A percentile compares a stretch with the other conserved stretches of the same genome.
These are phyloP conservation scores for Periparus ater DNA, from an alignment of 2,797 vertebrate genomes.

Conservation along the genomic window DNA sequence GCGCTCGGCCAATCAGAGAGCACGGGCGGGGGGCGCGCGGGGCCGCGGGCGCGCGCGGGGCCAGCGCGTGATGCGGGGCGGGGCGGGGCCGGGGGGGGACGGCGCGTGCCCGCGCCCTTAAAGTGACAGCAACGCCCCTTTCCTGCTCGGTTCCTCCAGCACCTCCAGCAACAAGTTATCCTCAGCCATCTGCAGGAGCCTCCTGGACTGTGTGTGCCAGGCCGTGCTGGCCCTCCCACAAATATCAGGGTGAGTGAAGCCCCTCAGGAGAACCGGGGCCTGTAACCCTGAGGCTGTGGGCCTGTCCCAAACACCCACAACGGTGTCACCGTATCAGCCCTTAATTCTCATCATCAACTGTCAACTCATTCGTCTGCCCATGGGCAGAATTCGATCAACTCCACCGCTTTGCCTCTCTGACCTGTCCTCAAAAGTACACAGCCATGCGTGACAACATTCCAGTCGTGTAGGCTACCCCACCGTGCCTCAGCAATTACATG, in stretches of 20 bases:
- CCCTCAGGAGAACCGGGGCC: neutral
- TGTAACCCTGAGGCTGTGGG: too few relatives aligned
- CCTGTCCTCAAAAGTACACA: neutral
- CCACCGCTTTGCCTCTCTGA: too few relatives aligned
- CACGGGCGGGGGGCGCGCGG: neutral
- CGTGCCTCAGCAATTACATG: fast-evolving
- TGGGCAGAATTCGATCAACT: neutral
- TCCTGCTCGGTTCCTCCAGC: too few relatives aligned
- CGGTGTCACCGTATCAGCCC: fast-evolving
- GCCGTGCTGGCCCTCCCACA: neutral
- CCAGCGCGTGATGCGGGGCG: neutral
- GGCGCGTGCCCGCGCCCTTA: neutral
- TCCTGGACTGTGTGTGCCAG: fast-evolving
- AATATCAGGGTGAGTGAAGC: fast-evolving
- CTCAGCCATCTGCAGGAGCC: fast-evolving
- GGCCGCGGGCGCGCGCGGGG: neutral
- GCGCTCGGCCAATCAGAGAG: conserved; percentile 55
- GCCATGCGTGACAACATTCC: neutral
- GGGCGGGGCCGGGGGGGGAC: fast-evolving
- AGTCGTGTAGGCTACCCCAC: fast-evolving
- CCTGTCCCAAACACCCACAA: too few relatives aligned
- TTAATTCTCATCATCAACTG: neutral
- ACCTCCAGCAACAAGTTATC: fast-evolving
- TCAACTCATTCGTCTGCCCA: neutral
- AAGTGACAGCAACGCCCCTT: neutral